Conservation (phyloP, 2,113 vertebrate species). For the Pluvianellus socialis region DNA sequence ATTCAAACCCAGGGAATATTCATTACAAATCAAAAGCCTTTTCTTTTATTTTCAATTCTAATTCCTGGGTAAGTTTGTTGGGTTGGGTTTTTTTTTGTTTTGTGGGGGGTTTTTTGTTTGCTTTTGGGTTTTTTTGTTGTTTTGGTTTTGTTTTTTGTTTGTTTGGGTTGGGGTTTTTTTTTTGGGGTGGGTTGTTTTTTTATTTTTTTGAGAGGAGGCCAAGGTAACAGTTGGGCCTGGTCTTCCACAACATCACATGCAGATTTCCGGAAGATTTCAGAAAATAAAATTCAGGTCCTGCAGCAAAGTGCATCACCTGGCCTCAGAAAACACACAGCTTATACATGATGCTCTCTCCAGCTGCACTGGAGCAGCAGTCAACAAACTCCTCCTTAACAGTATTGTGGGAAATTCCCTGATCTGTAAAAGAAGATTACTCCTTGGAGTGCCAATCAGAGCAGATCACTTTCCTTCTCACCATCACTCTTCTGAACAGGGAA, state of each 20-base stretch:
- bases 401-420: not conserved
- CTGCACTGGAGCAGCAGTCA: not conserved
- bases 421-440: not conserved
- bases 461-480: not conserved
- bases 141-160: no score
- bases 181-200: not conserved
- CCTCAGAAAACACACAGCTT: not conserved
- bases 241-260: not conserved
- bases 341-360: fast-evolving
- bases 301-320: not conserved
- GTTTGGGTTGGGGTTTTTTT: not conserved
- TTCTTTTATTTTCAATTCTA: not conserved
- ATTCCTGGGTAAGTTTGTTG: not conserved
- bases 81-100: not conserved
- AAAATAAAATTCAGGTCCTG: not conserved
- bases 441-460: not conserved
- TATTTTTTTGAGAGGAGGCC: not conserved
- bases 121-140: not conserved
- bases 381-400: not conserved
- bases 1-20: not conserved
- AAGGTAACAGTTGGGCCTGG: not conserved
- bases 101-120: not conserved
- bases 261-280: not conserved
- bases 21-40: not conserved
- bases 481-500: not conserved